Percentiles rank a stretch among this genome's conserved stretches.
phyloP scores from a whole-genome alignment of 2,797 vertebrate species.

The Peromyscus melanophrys region DNA sequence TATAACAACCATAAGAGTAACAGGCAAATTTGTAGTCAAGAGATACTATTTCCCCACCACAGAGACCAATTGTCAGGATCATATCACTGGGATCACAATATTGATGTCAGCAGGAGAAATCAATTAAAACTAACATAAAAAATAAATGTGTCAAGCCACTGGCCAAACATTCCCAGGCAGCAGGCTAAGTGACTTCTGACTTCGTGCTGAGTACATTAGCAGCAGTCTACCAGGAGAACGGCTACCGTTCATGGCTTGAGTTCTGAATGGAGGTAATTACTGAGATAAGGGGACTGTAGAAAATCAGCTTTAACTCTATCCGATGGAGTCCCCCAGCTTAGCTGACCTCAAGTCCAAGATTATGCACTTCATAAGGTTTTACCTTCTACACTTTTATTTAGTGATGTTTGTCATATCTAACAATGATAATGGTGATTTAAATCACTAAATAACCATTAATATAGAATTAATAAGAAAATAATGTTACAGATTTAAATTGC shows the following conservation, averaged over 20 bases:
- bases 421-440: neutral
- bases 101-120: neutral
- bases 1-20: neutral
- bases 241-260: neutral
- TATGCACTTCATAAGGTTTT: neutral
- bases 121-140: conserved; percentile 3
- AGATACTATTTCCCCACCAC: neutral
- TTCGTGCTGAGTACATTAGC: neutral
- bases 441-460: neutral
- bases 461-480: neutral
- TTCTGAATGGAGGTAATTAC: neutral
- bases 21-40: neutral
- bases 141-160: neutral
- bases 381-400: neutral
- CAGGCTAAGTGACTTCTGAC: neutral
- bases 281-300: neutral
- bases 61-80: neutral
- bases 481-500: neutral
- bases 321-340: neutral
- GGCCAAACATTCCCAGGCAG: neutral
- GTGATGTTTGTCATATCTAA: conserved; percentile 1
- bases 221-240: neutral
- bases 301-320: neutral
- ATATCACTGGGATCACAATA: neutral
- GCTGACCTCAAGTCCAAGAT: neutral